Conservation (phyloP, 2,113 vertebrate species). For the Pungitius pungitius region DNA sequence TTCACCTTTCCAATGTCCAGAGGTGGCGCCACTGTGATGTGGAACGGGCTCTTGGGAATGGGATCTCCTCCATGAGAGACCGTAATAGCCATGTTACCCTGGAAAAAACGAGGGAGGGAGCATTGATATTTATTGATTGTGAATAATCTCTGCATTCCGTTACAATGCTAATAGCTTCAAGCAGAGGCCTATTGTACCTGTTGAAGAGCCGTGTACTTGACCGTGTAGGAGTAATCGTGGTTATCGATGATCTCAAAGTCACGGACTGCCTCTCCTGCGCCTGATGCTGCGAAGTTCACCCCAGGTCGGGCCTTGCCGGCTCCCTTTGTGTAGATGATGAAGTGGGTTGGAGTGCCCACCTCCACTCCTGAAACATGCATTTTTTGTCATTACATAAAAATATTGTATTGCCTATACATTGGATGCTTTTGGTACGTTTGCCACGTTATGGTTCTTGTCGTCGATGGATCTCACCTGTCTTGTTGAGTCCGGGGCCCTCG, state of each 20-base stretch:
- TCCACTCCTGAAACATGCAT: constrained; percentile 85
- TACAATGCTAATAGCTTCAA: constrained; percentile 17
- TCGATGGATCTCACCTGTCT: constrained; percentile 82
- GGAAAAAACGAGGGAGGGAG: constrained; percentile 14
- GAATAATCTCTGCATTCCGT: constrained; percentile 5
- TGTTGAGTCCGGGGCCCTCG: constrained; percentile 91
- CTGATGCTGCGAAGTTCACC: constrained; percentile 83
- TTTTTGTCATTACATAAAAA: constrained; percentile 18
- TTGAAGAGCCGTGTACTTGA: constrained; percentile 91
- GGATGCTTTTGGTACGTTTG: background rate
- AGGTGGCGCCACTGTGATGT: constrained; percentile 85
- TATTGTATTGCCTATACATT: background rate
- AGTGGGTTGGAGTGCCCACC: constrained; percentile 92
- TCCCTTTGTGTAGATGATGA: constrained; percentile 93
- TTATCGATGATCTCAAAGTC: constrained; percentile 97
- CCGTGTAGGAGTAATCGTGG: constrained; percentile 94
- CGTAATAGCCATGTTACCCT: constrained; percentile 90
- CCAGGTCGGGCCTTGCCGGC: constrained; percentile 92
- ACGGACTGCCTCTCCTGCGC: constrained; percentile 86
- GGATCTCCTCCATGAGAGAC: constrained; percentile 89
- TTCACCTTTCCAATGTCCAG: constrained; percentile 89
- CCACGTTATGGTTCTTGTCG: background rate
- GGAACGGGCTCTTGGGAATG: constrained; percentile 90
- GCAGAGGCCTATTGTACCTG: constrained; percentile 79
- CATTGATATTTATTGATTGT: constrained; percentile 9